Evolutionary conservation across 2,113 vertebrate genomes (phyloP), one percentile per base, ranked within the genome.

Genomic region (Sinocyclocheilus rhinocerous): DNA sequence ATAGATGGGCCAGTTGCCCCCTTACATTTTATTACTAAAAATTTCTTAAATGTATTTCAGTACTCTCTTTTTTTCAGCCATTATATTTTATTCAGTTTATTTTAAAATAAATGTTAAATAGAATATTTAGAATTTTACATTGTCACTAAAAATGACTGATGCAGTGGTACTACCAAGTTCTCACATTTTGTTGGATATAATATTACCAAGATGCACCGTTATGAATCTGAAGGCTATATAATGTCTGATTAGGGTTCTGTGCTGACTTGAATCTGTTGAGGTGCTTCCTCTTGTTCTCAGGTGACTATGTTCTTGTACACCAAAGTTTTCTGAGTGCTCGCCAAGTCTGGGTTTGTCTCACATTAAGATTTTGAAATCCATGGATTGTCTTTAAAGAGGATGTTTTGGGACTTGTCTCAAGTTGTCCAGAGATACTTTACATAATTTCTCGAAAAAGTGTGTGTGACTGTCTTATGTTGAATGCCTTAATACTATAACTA

Each of bases 321-420:
- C 39, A 81, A 65, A 1, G 8, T 39, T 59, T 0, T 39, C 12
- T n/a, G 6, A 61, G 33, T 48, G 36, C 55, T 5, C 33, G 12
- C 20, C 18, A 61, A 61, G 55, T 4, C 3, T 10, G 12, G 55
- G 33, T 45, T 63, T 22, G 12, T 80, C 36, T 80, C 12, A 13
- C 13, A 12, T 61, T 16, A 0, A 78, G 50, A 57, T 36, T 61
- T 79, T 79, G 6, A 80, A 61, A 22, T 16, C 7, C 11, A 24
- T 20, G 2, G 13, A 82, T 52, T 70, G 26, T 52, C 24, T 65
- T 13, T 65, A 22, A 70, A 82, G 63, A 70, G 18, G 18, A 70
- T 52, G 18, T 55, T 82, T 70, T 36, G 18, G 80, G 63, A 29
- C 59, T 39, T 77, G 50, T 77, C 42, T 55, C 50, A 29, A 76